Evolutionary conservation across 1,140 invertebrate genomes (phyloP).

Genomic region (Drosophila sucinea): DNA sequence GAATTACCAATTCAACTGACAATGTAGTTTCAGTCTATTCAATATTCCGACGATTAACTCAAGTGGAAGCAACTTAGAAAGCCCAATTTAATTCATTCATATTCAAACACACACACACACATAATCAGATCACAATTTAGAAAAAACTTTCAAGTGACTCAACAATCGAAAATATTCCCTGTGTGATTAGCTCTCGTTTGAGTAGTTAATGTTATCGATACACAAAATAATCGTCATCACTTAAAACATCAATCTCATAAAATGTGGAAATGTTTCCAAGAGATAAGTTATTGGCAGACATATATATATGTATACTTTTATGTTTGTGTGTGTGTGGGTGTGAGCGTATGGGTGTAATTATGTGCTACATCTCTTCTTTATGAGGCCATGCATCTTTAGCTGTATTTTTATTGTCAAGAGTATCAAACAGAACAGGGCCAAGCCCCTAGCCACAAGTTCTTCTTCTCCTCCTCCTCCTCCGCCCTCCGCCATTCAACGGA

Average conservation of each 20-base stretch:
- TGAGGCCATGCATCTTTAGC: constrained; percentile 50
- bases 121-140: background rate
- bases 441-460: background rate
- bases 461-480: background rate
- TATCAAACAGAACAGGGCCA: constrained; percentile 65
- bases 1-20: constrained; percentile 18
- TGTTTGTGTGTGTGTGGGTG: constrained; percentile 13
- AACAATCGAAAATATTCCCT: no score
- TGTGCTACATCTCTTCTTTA: constrained; percentile 79
- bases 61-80: constrained; percentile 32
- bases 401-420: constrained; percentile 70
- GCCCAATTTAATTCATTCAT: constrained; percentile 4
- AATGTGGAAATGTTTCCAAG: background rate
- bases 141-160: no score
- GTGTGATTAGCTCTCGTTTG: no score
- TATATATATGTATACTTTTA: constrained; percentile 28
- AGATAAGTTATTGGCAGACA: constrained; percentile 10
- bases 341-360: constrained; percentile 54
- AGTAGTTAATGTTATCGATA: no score
- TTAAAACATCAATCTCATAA: background rate
- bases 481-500: constrained; percentile 4
- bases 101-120: no score
- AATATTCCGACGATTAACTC: constrained; percentile 24
- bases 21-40: background rate
- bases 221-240: no score